Evolutionary conservation across 1,140 invertebrate genomes (phyloP).

Genomic region (Myzus persicae): DNA sequence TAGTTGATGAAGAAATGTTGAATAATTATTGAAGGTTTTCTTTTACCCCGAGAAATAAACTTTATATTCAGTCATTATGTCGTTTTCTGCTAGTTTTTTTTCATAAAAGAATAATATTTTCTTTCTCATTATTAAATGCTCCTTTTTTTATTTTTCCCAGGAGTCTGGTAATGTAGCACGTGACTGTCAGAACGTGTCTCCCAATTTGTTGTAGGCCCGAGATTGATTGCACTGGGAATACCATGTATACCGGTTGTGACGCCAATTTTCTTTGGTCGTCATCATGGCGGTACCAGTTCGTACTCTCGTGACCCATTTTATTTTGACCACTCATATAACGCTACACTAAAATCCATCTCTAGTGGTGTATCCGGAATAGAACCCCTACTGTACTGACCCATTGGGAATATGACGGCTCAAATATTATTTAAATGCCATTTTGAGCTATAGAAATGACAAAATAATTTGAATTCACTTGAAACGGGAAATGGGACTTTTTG

Average conservation of each 20-base stretch:
- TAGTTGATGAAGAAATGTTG: background rate
- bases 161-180: constrained; percentile 28
- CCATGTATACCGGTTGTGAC: constrained; percentile 34
- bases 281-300: background rate
- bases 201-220: constrained; percentile 43
- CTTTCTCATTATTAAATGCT: constrained; percentile 32
- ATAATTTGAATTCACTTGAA: constrained; percentile 3
- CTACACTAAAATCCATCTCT: background rate
- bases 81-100: background rate
- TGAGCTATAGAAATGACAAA: background rate
- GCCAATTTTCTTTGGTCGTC: constrained; percentile 33
- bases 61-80: constrained; percentile 25
- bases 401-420: background rate
- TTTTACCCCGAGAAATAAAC: background rate
- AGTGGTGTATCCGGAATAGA: background rate
- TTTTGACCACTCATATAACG: background rate
- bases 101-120: background rate
- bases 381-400: background rate
- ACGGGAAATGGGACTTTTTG: constrained; percentile 5
- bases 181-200: constrained; percentile 33
- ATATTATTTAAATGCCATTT: constrained; percentile 6
- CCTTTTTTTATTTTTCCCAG: background rate
- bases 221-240: constrained; percentile 49
- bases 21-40: constrained; percentile 23
- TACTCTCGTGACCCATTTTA: background rate